phyloP scores from a whole-genome alignment of 2,113 vertebrate genomes.

The Amazona guildingii region DNA sequence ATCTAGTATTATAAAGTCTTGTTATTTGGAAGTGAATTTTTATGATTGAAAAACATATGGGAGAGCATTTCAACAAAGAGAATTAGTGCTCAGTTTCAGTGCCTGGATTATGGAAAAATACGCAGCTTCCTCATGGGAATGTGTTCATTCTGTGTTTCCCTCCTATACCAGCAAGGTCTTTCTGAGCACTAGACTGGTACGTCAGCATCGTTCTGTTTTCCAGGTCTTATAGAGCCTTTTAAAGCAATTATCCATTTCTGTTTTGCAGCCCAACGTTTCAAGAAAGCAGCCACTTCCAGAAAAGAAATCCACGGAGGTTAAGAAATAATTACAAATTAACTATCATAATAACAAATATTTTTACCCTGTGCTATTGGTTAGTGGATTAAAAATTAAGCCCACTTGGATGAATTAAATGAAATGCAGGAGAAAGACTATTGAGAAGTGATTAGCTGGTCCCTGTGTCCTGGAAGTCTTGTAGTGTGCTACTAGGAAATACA shows the following conservation, averaged over 20 bases:
- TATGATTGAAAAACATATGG: background rate
- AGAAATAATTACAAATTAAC: constrained; percentile 15
- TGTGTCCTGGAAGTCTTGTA: background rate
- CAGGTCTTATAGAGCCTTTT: background rate
- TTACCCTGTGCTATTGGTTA: background rate
- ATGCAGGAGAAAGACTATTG: background rate
- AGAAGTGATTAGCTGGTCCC: background rate
- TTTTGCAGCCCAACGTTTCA: background rate
- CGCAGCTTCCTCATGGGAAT: background rate
- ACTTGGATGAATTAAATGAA: background rate
- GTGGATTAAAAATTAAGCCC: background rate
- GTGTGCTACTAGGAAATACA: background rate
- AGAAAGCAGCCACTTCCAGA: background rate
- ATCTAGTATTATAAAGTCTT: background rate
- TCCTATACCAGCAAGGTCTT: background rate
- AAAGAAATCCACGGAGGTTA: background rate
- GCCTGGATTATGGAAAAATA: background rate
- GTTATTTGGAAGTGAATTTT: background rate
- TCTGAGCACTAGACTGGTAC: background rate
- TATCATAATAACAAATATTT: constrained; percentile 21
- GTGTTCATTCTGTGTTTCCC: background rate
- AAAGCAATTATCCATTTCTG: background rate
- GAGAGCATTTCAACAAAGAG: background rate
- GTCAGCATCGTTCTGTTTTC: background rate
- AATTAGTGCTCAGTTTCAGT: background rate